Percentiles rank a stretch among this genome's conserved stretches.
Evolutionary conservation across 1,140 invertebrate genomes (phyloP).

Genomic region (Lordiphosa mommai): DNA sequence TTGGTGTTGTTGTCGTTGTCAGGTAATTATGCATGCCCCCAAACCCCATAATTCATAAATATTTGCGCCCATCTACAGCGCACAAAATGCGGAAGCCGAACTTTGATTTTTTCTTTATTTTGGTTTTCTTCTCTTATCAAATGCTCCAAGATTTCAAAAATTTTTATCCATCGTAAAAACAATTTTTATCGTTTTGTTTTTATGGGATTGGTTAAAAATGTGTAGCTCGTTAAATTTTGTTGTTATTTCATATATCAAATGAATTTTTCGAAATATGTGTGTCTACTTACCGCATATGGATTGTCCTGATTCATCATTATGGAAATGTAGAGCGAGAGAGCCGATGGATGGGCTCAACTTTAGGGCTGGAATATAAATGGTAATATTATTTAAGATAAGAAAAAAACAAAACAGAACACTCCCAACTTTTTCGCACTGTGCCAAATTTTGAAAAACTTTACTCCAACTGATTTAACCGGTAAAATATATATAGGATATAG

Average conservation of each 20-base stretch:
- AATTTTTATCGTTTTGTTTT: conserved; percentile 43
- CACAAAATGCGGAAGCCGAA: conserved; percentile 64
- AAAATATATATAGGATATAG: no score
- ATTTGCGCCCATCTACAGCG: conserved; percentile 61
- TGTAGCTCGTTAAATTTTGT: conserved; percentile 54
- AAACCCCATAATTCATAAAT: conserved; percentile 72
- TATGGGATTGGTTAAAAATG: conserved; percentile 51
- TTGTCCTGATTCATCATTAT: conserved; percentile 78
- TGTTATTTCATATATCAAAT: no score
- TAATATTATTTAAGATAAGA: not conserved
- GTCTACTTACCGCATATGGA: conserved; percentile 76
- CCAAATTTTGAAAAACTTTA: no score
- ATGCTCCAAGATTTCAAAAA: conserved; percentile 9
- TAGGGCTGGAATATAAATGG: conserved; percentile 26
- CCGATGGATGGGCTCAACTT: conserved; percentile 1
- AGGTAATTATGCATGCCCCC: conserved; percentile 63
- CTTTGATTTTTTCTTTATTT: conserved; percentile 51
- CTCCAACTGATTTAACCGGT: no score
- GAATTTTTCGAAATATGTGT: not conserved
- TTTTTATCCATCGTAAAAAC: conserved; percentile 34
- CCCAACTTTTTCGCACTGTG: no score
- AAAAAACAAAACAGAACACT: no score
- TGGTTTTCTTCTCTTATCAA: conserved; percentile 43
- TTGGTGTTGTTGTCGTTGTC: conserved; percentile 16
- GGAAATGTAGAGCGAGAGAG: not conserved